Base-by-base conservation (phyloP, 2,888 invertebrate genomes). In the Spilosoma lubricipeda region DNA sequence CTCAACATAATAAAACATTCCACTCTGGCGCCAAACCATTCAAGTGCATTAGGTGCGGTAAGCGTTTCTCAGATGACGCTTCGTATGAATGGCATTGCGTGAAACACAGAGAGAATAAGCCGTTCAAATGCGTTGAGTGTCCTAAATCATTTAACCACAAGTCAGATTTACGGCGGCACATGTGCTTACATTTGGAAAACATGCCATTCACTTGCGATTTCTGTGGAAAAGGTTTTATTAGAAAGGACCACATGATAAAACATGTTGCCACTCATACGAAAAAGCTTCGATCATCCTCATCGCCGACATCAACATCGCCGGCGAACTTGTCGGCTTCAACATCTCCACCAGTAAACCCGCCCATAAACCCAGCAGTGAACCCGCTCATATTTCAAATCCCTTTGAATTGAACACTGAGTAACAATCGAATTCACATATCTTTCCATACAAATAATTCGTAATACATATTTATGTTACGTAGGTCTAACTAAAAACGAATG, bases 71-170 rank as follows among this genome's bases (percentile, higher is more conserved):
- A 70, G 96, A 96, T 88, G 97, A 97, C 85, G 95, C 96, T 42
- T 96, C 97, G n/a, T 97, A 97, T 89, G 96, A 97, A 81, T 97
- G 97, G 85, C 98, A 99, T 90, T 95, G 97, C 88, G 96, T 96
- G 48, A 98, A 98, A 89, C 98, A 98, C 91, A 93, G 97, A 27
- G 97, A 97, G 76, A 97, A 98, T 80, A 98, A 98, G 90, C 98
- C 98, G 23, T 98, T 98, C 94, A 98, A 98, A 94, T 99, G 98
- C 94, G 97, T 97, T 76, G 96, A 97, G 77, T 98, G 98, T 88
- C 98, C 98, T 30, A 98, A 98, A 91, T 98, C 98, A 87, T 99
- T 98, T 93, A 98, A 98, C 90, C 98, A 98, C 94, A 98, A 98
- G 93, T 98, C 98, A 73, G 98, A 99, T 91, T 95, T 98, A 86